A percentile compares a stretch with the other conserved stretches of the same genome.
Conservation (phyloP, 2,888 invertebrate species). For the Chalcis sispes region DNA sequence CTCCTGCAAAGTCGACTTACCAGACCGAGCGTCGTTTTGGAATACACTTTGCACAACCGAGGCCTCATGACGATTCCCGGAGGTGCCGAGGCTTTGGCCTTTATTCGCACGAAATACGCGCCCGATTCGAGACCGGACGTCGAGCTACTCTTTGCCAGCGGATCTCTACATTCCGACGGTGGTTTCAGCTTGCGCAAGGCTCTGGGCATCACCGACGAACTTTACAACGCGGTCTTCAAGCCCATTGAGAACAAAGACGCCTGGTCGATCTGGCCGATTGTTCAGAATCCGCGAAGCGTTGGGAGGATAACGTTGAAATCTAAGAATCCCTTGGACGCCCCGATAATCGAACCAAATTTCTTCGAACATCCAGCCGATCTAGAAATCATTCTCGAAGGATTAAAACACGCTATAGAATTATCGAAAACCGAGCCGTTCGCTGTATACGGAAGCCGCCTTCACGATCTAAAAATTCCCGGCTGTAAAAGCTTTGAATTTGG, state of each 20-base stretch:
- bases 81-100: conserved; percentile 76
- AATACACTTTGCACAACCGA: conserved; percentile 69
- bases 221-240: conserved; percentile 75
- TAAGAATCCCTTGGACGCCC: conserved; percentile 84
- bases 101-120: conserved; percentile 75
- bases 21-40: conserved; percentile 68
- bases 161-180: conserved; percentile 77
- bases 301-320: conserved; percentile 83
- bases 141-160: conserved; percentile 77
- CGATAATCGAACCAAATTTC: conserved; percentile 88
- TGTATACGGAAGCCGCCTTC: conserved; percentile 74
- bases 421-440: conserved; percentile 76
- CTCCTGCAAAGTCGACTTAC: conserved; percentile 70
- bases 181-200: conserved; percentile 72
- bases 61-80: conserved; percentile 75
- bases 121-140: conserved; percentile 71
- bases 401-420: conserved; percentile 79
- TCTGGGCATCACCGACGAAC: conserved; percentile 71
- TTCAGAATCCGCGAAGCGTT: conserved; percentile 84
- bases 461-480: conserved; percentile 77
- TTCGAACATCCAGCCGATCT: conserved; percentile 80
- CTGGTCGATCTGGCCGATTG: conserved; percentile 81
- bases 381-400: conserved; percentile 74
- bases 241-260: conserved; percentile 75
- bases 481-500: conserved; percentile 77